Evolutionary conservation across 2,797 vertebrate genomes (phyloP).

Genomic region (Capromys pilorides): DNA sequence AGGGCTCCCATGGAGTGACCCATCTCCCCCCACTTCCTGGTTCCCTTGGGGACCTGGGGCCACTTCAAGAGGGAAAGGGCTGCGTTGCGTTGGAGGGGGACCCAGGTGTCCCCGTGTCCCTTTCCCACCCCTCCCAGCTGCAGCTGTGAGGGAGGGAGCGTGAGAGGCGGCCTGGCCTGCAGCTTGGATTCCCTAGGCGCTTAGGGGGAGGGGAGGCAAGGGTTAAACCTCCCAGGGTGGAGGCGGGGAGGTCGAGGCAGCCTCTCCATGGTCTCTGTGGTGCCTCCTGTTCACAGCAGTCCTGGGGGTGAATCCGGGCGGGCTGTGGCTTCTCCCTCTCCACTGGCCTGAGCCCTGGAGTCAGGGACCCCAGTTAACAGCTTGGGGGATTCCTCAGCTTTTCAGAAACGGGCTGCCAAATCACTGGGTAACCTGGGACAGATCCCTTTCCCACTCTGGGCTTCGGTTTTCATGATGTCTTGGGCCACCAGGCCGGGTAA

Average conservation of each 20-base stretch:
- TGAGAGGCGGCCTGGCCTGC: slow-evolving; percentile 55
- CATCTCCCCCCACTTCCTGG: background rate
- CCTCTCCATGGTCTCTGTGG: background rate
- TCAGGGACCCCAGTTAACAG: no score
- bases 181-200: slow-evolving; percentile 42
- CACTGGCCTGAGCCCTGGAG: background rate
- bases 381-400: background rate
- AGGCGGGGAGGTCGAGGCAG: background rate
- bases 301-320: background rate
- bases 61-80: slow-evolving; percentile 1
- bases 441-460: background rate
- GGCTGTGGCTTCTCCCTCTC: background rate
- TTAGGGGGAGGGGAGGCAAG: background rate
- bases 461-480: background rate
- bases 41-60: background rate
- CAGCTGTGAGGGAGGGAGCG: slow-evolving; percentile 55
- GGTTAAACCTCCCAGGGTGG: background rate
- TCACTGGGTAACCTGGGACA: background rate
- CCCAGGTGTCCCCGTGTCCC: background rate
- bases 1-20: background rate
- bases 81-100: background rate
- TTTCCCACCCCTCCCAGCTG: slow-evolving; percentile 56
- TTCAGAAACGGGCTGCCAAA: background rate
- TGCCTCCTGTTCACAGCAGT: background rate
- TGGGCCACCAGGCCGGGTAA: background rate